Base-by-base conservation (phyloP, 1,140 invertebrate genomes). In the Tribolium madens region DNA sequence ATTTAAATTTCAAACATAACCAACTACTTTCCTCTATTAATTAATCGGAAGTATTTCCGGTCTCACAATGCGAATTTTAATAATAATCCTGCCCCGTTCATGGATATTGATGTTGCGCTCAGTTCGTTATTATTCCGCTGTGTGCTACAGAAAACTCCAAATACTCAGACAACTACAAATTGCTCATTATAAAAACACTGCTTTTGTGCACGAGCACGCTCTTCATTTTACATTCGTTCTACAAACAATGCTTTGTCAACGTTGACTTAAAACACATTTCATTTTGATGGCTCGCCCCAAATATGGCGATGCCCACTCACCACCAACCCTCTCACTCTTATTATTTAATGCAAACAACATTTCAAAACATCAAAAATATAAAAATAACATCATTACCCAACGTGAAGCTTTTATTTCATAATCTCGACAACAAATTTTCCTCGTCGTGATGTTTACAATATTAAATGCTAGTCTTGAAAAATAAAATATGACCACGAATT, bases 121-220 rank as follows among this genome's bases (percentile, higher is more conserved):
- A 64, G 21, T 64, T 64, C 57, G 57, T 64, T 64, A 64, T 64
- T 64, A 64, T 64, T 64, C 57, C 57, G 57, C 26, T 33, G 57
- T 64, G 57, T 26, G 57, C 57, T 64, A 64, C 57, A 72, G 68
- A 68, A 77, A 76, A 77, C 64, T 77, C 70, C 69, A 52, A 73
- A 77, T 77, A 77, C 72, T 73, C 76, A 75, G 79, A 80, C 79
- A 80, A 80, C 79, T 78, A 80, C 79, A 80, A 80, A 80, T 80
- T 80, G 79, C 79, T 80, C 79, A 80, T 80, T 80, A 78, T 80
- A 80, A 80, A 80, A 80, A 80, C 79, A 78, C 73, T 73, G 70
- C 53, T 76, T 78, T 72, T 72, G 73, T 75, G 70, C 73, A 78
- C 73, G 75, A 72, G 76, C 76, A 77, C 78, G 71, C 79, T 75